phyloP scores from a whole-genome alignment of 2,113 vertebrate genomes.

The Telmatochromis sp. region DNA sequence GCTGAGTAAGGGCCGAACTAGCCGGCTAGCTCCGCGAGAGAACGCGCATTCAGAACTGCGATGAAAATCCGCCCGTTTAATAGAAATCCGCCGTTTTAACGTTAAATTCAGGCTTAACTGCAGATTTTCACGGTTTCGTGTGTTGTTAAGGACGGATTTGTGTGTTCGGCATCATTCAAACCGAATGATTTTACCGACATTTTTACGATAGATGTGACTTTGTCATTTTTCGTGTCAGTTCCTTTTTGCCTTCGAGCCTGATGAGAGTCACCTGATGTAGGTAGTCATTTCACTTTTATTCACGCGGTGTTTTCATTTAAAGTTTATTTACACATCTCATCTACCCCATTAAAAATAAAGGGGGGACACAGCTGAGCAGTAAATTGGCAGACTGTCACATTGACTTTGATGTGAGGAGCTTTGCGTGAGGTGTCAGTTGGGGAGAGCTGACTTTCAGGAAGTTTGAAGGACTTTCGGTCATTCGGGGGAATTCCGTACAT shows the following conservation, averaged over 20 bases:
- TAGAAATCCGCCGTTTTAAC: rapidly evolving
- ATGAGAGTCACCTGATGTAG: neutral
- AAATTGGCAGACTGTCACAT: neutral
- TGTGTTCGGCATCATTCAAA: neutral
- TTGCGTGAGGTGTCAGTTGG: neutral
- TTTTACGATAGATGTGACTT: neutral
- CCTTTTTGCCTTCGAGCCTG: neutral
- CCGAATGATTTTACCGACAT: rapidly evolving
- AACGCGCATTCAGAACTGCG: neutral
- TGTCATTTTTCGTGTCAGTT: neutral
- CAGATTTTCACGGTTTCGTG: rapidly evolving
- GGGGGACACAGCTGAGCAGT: neutral
- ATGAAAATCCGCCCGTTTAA: rapidly evolving
- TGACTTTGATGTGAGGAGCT: neutral
- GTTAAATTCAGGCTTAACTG: rapidly evolving
- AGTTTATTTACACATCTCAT: neutral
- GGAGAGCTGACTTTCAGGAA: neutral
- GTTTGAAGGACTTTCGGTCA: neutral
- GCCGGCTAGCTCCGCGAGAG: neutral
- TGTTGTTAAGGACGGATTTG: rapidly evolving
- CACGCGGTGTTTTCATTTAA: neutral
- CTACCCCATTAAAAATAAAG: neutral
- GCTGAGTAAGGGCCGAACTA: conserved; percentile 42
- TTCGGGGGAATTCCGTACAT: neutral
- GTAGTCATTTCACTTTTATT: rapidly evolving